Conservation (phyloP, 2,888 invertebrate species). For the Aproaerema taeniolella region DNA sequence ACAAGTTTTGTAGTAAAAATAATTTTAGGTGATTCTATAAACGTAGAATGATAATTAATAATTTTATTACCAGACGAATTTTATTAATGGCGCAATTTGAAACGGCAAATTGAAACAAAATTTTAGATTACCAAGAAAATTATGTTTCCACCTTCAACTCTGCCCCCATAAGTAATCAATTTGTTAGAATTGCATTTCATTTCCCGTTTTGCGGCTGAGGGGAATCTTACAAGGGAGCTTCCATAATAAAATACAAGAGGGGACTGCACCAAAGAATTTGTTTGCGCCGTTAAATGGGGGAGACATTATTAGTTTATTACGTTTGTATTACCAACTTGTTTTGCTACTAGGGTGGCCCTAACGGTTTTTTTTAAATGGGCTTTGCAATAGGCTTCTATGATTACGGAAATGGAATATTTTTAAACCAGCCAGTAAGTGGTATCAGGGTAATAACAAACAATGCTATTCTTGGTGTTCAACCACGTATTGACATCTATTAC, state of each 20-base stretch:
- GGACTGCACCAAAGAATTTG: conserved; percentile 9
- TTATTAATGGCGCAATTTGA: too few species aligned
- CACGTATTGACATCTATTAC: not conserved
- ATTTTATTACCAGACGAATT: too few species aligned
- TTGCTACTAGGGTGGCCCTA: not conserved
- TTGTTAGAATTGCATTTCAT: conserved; percentile 4
- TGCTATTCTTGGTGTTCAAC: too few species aligned
- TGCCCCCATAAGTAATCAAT: conserved; percentile 8
- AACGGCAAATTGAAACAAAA: too few species aligned
- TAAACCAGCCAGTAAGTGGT: not conserved
- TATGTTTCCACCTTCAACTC: too few species aligned
- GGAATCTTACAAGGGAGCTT: not conserved
- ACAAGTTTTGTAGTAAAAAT: too few species aligned
- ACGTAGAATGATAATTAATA: too few species aligned
- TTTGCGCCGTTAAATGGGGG: conserved; percentile 7
- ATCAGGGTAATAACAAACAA: not conserved
- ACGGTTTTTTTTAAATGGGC: not conserved
- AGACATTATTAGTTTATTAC: conserved; percentile 1
- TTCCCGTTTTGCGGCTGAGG: too few species aligned
- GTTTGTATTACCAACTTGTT: conserved; percentile 6
- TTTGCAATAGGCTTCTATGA: too few species aligned
- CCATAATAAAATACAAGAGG: not conserved
- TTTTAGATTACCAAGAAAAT: too few species aligned
- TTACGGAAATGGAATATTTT: too few species aligned
- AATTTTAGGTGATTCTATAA: too few species aligned